Conservation (phyloP, 2,888 invertebrate species). For the Tridacna gigas region DNA sequence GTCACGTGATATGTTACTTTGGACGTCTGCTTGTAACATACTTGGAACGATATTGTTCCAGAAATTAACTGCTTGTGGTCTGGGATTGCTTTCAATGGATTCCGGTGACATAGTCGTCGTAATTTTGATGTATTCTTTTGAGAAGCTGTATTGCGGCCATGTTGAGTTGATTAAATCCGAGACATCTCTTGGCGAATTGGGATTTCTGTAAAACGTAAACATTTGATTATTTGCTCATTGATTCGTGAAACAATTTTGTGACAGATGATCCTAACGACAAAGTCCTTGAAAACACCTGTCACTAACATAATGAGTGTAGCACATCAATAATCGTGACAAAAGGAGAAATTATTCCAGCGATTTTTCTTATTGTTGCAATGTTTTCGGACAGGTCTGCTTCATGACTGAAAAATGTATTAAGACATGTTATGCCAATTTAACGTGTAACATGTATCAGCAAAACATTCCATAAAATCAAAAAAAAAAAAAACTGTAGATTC, state of each 20-base stretch:
- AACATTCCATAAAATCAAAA: too few relatives aligned
- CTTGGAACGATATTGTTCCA: conserved; percentile 3
- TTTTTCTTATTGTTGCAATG: too few relatives aligned
- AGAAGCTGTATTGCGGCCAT: neutral
- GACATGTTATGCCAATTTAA: too few relatives aligned
- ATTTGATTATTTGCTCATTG: neutral
- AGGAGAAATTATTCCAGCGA: too few relatives aligned
- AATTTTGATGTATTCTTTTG: neutral
- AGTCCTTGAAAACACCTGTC: neutral
- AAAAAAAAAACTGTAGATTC: too few relatives aligned
- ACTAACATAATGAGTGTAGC: too few relatives aligned
- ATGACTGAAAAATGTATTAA: too few relatives aligned
- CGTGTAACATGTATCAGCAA: too few relatives aligned
- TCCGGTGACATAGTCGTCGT: neutral
- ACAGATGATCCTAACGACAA: neutral
- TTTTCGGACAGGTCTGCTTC: too few relatives aligned
- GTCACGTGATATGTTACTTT: neutral
- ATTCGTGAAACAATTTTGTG: neutral
- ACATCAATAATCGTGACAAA: too few relatives aligned
- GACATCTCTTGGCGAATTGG: neutral
- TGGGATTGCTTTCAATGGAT: neutral
- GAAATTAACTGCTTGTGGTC: neutral
- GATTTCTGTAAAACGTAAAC: neutral
- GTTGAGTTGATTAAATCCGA: conserved; percentile 10
- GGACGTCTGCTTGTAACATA: neutral